Conservation (phyloP, 2,113 vertebrate genomes). For the Phaetusa simplex region DNA sequence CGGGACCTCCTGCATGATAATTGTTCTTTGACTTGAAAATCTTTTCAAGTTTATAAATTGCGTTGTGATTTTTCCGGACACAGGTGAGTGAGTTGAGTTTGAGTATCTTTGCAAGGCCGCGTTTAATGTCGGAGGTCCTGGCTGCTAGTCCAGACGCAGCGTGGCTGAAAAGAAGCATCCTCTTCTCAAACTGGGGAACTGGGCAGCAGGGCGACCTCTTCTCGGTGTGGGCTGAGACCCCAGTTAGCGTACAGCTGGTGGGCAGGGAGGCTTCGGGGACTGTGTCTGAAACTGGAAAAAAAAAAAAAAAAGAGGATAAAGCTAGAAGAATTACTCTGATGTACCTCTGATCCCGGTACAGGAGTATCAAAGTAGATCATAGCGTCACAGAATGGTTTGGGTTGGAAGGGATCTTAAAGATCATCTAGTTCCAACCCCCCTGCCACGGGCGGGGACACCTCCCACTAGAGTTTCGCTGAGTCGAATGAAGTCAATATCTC, state of each 20-base stretch:
- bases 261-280: neutral
- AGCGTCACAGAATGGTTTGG: no score
- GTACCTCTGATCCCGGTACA: neutral
- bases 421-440: no score
- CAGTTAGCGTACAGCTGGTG: neutral
- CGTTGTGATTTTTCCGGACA: neutral
- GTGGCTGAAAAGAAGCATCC: neutral
- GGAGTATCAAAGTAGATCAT: neutral
- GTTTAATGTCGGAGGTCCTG: neutral
- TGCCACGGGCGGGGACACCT: no score
- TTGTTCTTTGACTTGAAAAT: neutral
- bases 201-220: neutral
- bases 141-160: neutral
- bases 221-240: neutral
- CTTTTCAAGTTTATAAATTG: neutral
- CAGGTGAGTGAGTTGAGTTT: neutral
- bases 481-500: neutral
- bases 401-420: no score
- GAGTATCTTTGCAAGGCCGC: neutral
- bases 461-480: neutral
- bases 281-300: neutral
- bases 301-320: neutral
- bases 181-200: neutral
- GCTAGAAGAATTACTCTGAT: neutral
- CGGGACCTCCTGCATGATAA: neutral